Percentiles rank a stretch among this genome's conserved stretches.
Evolutionary conservation across 2,113 vertebrate species (phyloP).

Genomic region (Ursus arctos): DNA sequence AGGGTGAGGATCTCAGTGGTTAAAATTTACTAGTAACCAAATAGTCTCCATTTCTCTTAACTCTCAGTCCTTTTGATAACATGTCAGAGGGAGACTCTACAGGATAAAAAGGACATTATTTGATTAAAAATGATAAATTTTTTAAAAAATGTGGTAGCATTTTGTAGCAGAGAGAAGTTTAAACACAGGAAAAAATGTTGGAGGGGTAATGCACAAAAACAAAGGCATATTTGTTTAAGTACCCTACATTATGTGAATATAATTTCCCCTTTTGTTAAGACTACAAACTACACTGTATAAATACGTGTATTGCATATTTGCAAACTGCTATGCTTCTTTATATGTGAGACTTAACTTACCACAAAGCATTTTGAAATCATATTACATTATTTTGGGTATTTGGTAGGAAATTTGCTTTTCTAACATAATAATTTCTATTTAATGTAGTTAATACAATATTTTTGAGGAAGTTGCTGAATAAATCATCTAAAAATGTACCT

Average conservation of each 20-base stretch:
- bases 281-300: not conserved
- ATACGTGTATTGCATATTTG: slow-evolving; percentile 73
- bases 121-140: not conserved
- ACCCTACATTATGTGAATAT: not conserved
- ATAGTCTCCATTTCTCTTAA: not conserved
- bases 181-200: not conserved
- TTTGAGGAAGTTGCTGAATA: not conserved
- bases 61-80: not conserved
- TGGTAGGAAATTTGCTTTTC: not conserved
- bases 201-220: not conserved
- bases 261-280: not conserved
- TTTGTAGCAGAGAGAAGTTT: slow-evolving; percentile 6
- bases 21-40: not conserved
- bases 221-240: slow-evolving; percentile 5
- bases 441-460: not conserved
- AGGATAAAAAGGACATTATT: not conserved
- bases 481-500: not conserved
- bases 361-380: not conserved
- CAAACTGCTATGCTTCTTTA: not conserved
- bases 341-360: not conserved
- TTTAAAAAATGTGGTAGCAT: not conserved
- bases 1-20: not conserved
- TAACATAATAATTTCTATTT: not conserved
- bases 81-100: not conserved
- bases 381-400: not conserved